Conservation (phyloP, 2,797 vertebrate species). For the Dallia pectoralis region DNA sequence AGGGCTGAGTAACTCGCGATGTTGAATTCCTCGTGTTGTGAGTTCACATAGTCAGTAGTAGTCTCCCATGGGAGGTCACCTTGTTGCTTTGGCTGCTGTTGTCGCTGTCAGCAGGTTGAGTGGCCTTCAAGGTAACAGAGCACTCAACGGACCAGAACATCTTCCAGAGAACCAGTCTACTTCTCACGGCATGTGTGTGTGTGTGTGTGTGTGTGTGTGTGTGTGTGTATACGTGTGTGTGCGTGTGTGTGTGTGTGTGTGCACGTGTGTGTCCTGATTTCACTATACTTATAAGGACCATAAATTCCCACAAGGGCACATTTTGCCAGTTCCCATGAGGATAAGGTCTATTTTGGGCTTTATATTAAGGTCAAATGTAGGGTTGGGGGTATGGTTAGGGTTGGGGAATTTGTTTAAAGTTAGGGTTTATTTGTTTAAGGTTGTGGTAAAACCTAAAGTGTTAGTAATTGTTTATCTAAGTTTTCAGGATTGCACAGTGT, state of each 20-base stretch:
- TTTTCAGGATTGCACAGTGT: no score
- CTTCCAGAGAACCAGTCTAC: neutral
- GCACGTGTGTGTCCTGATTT: constrained; percentile 2
- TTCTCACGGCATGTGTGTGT: neutral
- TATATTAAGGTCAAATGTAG: no score
- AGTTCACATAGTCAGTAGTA: neutral
- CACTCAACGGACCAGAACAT: constrained; percentile 6
- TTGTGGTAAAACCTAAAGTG: no score
- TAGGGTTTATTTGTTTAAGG: no score
- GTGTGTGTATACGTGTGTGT: constrained; percentile 1
- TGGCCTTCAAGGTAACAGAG: constrained; percentile 5
- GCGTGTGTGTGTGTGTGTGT: constrained; percentile 7
- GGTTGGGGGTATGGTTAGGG: no score
- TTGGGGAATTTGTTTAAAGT: no score
- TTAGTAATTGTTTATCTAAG: no score
- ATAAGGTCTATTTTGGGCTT: no score
- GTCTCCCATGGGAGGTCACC: neutral
- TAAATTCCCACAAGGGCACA: no score
- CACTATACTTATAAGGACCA: neutral
- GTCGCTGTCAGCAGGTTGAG: neutral
- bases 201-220: constrained; percentile 11
- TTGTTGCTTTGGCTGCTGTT: constrained; percentile 10
- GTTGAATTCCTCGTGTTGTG: neutral
- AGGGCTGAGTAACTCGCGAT: neutral
- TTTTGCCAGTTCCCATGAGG: no score